Percentiles rank a stretch among this genome's conserved stretches.
phyloP scores from a whole-genome alignment of 1,140 invertebrate genomes.

The Nymphalis io region DNA sequence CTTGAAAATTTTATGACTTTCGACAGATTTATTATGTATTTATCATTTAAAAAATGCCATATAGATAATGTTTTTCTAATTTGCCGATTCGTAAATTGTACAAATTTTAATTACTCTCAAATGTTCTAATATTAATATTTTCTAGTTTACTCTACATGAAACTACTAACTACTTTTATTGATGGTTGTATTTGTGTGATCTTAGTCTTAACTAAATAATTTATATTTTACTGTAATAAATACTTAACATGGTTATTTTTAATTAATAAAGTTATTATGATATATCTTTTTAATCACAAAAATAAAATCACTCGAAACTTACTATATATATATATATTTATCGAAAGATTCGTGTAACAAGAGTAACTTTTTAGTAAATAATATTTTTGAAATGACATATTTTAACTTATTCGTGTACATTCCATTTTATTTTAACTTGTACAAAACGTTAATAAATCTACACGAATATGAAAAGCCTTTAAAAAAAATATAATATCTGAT shows the following conservation, averaged over 20 bases:
- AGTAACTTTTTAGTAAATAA: too few species aligned
- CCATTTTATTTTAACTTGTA: too few species aligned
- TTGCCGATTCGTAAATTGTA: neutral
- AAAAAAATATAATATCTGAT: too few species aligned
- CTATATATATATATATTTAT: too few species aligned
- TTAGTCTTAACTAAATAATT: neutral
- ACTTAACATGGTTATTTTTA: neutral
- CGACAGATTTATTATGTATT: too few species aligned
- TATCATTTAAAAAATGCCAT: neutral
- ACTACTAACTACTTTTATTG: too few species aligned
- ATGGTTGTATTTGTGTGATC: conserved; percentile 11
- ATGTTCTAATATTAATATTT: neutral
- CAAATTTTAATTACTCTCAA: neutral
- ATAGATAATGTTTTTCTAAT: neutral
- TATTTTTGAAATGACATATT: too few species aligned
- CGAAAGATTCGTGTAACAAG: too few species aligned
- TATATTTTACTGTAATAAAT: neutral
- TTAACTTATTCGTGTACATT: too few species aligned
- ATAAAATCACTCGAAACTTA: neutral
- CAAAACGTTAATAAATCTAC: too few species aligned
- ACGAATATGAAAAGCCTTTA: too few species aligned
- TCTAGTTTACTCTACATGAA: neutral
- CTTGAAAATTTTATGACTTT: too few species aligned
- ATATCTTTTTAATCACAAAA: neutral
- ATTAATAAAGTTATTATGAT: neutral